Evolutionary conservation across 2,797 vertebrate genomes (phyloP), one percentile per base, ranked within the genome.

Genomic region (Halcyon chelicuti): DNA sequence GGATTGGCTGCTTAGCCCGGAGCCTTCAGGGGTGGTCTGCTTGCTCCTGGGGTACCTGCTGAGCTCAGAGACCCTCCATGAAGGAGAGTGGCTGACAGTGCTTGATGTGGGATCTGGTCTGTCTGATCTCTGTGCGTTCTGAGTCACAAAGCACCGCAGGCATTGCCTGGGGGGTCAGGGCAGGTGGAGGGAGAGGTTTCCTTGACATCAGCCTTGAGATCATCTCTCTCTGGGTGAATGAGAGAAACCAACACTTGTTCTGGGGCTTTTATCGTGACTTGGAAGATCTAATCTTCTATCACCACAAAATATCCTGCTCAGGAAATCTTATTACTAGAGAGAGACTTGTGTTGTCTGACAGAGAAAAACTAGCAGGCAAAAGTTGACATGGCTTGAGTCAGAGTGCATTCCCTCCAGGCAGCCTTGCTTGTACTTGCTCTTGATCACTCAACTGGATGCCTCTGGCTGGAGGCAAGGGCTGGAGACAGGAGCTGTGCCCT

Each of bases 361-460:
- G 77, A 75, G 61, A 89, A 63, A 80, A 94, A 90, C 81, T 65
- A 87, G 65, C 71, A 88, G 78, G 79, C 86, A 94, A 75, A 94
- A 92, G 68, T 54, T 91, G 67, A 78, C 58, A 54, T 2, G 44
- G 71, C 73, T 68, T 94, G 96, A 96, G 95, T 95, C 95, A 95
- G 89, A 95, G 40, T 0, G 1, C 73, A 54, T 76, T 96, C 93
- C 86, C 72, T 80, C 84, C 76, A 92, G 88, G 83, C 86, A 91
- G 44, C 83, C 61, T 71, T 91, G 95, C 86, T 88, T 75, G 51
- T 93, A 83, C 89, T 93, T 91, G 92, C 72, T 96, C 93, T 92
- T 90, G 49, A 94, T 95, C 91, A 46, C 84, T 93, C 81, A 95
- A 6, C 73, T 85, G 75, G 73, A 79, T 10, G 35, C 60, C 73